Evolutionary conservation across 1,140 invertebrate species (phyloP), one percentile per base, ranked within the genome.

Genomic region (Homarus americanus): DNA sequence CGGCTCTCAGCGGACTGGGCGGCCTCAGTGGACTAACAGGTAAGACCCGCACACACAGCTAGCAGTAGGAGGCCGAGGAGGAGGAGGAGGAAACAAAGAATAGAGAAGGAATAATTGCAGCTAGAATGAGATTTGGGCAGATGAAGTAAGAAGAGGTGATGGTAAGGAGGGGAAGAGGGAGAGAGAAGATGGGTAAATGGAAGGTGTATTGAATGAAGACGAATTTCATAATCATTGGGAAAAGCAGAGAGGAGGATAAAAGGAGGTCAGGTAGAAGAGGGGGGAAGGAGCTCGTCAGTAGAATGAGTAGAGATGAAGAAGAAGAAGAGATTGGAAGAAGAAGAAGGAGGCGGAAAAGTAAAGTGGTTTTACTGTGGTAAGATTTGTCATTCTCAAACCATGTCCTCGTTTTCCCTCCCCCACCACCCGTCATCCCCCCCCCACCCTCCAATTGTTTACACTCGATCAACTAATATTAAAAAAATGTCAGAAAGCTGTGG

Each of bases 21-120:
- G 83, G 83, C 83, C 83, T 85, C 41, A 85, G 24, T 53, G 83
- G 38, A 36, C 83, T 85, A 28, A 53, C 83, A 85, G 83, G 83
- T 85, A 32, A 69, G 63, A 69, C 63, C 7, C 2, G 1, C 44
- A 49, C 53, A 20, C 53, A 58, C 53, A 58, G 24, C 53, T 20
- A 10, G 17, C 53, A 0, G 53, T 15, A 49, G 15, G 44, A 15
- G 15, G 44, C 44, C 1, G 7, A 15, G 15, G 44, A 49, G 44
- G 44, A 15, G 1, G 53, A 20, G 20, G 17, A 0, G 12, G 0
- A 4, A 58, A 58, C 53, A 58, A 58, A 58, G 53, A 58, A 20
- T 20, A 58, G 4, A 15, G n/a, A 58, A 0, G 53, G 17, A 58
- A 58, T 20, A 58, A 58, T 24, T 24, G 53, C 53, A 58, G 63